Conservation (phyloP, 2,888 invertebrate genomes). For the Coleophora deauratella region DNA sequence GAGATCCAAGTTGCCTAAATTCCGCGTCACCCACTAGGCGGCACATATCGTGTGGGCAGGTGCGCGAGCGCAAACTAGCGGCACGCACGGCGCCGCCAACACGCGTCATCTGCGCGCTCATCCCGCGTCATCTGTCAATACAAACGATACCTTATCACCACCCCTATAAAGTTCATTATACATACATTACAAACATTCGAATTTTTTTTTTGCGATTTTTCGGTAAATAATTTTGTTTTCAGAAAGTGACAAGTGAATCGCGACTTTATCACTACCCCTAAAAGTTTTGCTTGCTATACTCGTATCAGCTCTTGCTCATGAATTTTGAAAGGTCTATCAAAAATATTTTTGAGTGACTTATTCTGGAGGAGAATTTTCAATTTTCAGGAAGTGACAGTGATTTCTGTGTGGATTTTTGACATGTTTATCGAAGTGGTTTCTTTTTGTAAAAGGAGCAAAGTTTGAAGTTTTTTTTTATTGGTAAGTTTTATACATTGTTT, state of each 20-base stretch:
- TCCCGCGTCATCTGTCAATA: conserved; percentile 13
- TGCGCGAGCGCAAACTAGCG: conserved; percentile 54
- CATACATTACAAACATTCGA: too few species aligned
- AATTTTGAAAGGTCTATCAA: too few species aligned
- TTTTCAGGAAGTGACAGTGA: background rate
- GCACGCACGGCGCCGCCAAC: conserved; percentile 45
- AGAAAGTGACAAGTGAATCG: too few species aligned
- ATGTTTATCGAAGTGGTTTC: too few species aligned
- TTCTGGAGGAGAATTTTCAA: background rate
- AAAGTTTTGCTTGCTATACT: too few species aligned
- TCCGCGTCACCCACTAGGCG: conserved; percentile 44
- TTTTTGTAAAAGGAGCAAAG: background rate
- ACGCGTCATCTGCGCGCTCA: conserved; percentile 40
- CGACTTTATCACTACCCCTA: too few species aligned
- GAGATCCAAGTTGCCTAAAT: conserved; percentile 21
- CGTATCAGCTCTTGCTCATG: too few species aligned
- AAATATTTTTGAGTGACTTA: background rate
- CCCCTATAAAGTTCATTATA: conserved; percentile 9
- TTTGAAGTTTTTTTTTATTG: background rate
- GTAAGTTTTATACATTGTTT: background rate
- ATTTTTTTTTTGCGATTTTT: conserved; percentile 6
- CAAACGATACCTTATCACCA: conserved; percentile 23
- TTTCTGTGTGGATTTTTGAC: background rate
- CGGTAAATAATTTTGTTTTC: background rate
- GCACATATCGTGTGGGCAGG: conserved; percentile 29